A percentile compares a stretch with the other conserved stretches of the same genome.
These are phyloP conservation scores for Spatulosminthurus flaviceps DNA, from an alignment of 2,888 invertebrate species.

Conservation along the genomic window DNA sequence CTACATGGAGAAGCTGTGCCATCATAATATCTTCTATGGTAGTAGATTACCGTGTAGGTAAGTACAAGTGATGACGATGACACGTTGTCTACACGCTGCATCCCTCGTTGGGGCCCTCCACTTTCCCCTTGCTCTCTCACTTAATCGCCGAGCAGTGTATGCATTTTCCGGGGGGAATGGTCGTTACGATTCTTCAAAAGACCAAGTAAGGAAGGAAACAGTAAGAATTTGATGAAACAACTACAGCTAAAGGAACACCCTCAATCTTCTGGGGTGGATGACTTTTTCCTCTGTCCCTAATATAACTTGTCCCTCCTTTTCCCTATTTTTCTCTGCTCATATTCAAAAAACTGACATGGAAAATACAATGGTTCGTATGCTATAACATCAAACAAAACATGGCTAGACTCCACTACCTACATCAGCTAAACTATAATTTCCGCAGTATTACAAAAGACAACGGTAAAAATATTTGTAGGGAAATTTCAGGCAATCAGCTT, in stretches of 20 bases:
- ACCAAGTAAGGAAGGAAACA: neutral
- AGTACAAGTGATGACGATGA: too few species aligned
- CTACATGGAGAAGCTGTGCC: neutral
- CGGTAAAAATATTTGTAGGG: too few species aligned
- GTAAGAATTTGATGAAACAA: slow-evolving; percentile 4
- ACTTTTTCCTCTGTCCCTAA: neutral
- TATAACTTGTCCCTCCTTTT: neutral
- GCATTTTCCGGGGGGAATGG: neutral
- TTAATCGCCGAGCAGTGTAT: neutral
- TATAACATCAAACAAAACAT: too few species aligned
- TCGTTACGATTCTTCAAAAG: neutral
- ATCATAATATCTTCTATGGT: neutral
- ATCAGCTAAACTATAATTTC: too few species aligned
- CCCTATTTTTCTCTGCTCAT: neutral
- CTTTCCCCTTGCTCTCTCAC: neutral
- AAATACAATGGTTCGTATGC: too few species aligned
- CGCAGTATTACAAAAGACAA: too few species aligned
- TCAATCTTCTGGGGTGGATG: neutral
- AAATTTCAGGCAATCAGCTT: too few species aligned
- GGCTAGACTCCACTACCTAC: too few species aligned
- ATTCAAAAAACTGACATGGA: neutral
- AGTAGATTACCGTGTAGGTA: neutral
- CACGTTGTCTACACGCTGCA: too few species aligned
- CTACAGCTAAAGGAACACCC: neutral
- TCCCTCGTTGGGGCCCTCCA: too few species aligned